Percentiles rank a stretch among this genome's conserved stretches.
phyloP scores from a whole-genome alignment of 1,140 invertebrate species.

The Delia radicum region DNA sequence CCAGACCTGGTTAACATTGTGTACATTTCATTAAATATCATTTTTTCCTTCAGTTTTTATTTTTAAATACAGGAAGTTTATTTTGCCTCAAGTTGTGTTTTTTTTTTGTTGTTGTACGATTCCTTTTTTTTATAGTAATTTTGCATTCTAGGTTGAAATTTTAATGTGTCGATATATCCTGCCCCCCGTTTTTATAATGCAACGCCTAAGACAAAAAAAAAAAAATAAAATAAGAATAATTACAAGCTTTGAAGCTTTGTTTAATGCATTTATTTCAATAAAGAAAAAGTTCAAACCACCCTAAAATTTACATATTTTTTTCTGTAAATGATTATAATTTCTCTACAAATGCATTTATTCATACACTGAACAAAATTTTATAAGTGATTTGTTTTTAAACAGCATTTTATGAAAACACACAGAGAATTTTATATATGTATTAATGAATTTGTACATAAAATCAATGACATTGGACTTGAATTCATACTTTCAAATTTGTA shows the following conservation, averaged over 20 bases:
- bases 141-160: not conserved
- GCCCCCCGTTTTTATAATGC: not conserved
- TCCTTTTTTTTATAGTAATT: not conserved
- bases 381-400: no score
- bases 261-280: not conserved
- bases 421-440: no score
- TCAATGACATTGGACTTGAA: no score
- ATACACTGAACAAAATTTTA: no score
- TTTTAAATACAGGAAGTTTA: slow-evolving; percentile 10
- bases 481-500: no score
- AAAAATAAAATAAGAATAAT: not conserved
- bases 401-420: no score
- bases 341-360: not conserved
- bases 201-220: not conserved
- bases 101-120: not conserved
- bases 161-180: not conserved
- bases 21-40: slow-evolving; percentile 14
- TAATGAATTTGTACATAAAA: no score
- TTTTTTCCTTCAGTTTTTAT: not conserved
- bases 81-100: slow-evolving; percentile 18
- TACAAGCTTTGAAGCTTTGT: not conserved
- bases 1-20: slow-evolving; percentile 3
- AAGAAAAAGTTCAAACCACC: not conserved
- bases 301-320: not conserved
- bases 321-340: not conserved